Conservation (phyloP, 1,140 invertebrate species). For the Temnothorax nylanderi region DNA sequence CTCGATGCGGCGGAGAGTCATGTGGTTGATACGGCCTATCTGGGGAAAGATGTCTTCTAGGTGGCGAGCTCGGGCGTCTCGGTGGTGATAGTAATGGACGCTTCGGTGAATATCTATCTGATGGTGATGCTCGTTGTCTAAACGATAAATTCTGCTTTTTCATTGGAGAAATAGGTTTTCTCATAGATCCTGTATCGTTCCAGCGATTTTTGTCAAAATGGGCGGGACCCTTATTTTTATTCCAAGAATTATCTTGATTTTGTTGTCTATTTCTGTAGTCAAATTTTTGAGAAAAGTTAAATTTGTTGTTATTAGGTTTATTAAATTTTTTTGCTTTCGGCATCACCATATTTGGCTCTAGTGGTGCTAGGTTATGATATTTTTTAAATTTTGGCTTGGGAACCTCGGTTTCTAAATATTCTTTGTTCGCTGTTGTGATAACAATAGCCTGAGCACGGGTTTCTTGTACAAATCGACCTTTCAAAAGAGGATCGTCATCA, state of each 20-base stretch:
- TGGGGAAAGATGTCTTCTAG: conserved; percentile 62
- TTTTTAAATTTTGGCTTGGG: conserved; percentile 68
- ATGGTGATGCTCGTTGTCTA: conserved; percentile 23
- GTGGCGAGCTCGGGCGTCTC: conserved; percentile 62
- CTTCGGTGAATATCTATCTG: conserved; percentile 69
- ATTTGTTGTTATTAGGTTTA: not conserved
- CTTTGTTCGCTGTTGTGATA: conserved; percentile 79
- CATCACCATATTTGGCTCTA: conserved; percentile 71
- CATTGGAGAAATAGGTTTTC: conserved; percentile 40
- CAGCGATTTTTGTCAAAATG: conserved; percentile 65
- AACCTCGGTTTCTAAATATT: conserved; percentile 53
- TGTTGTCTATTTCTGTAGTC: conserved; percentile 19
- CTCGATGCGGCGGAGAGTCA: conserved; percentile 46
- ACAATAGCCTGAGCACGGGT: conserved; percentile 75
- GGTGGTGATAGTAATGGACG: conserved; percentile 68
- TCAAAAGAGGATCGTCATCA: conserved; percentile 65
- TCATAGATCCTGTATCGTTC: conserved; percentile 35
- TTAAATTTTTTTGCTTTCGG: conserved; percentile 44
- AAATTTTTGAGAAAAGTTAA: conserved; percentile 38
- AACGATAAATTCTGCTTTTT: conserved; percentile 45
- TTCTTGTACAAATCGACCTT: conserved; percentile 79
- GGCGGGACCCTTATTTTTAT: conserved; percentile 31
- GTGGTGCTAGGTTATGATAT: conserved; percentile 70
- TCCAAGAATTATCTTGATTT: conserved; percentile 50
- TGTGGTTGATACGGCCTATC: conserved; percentile 14